phyloP scores from a whole-genome alignment of 1,140 invertebrate genomes.

The Thrips palmi region DNA sequence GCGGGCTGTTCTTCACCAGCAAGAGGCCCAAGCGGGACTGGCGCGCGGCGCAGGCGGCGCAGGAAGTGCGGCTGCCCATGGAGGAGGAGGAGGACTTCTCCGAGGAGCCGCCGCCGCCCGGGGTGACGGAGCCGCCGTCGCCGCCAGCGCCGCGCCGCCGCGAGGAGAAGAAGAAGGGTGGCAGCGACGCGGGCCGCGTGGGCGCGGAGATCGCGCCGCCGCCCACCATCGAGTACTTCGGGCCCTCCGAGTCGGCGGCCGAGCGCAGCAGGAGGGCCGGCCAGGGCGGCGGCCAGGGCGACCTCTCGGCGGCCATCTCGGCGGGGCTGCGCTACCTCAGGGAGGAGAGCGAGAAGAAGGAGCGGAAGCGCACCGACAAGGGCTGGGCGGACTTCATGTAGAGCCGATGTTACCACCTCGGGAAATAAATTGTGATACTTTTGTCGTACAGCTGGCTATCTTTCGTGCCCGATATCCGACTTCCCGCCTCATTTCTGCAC shows the following conservation, averaged over 20 bases:
- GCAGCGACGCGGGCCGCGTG: conserved; percentile 1
- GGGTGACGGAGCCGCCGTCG: background rate
- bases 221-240: conserved; percentile 38
- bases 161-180: conserved; percentile 14
- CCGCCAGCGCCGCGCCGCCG: background rate
- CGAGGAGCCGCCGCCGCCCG: background rate
- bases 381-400: too few species aligned
- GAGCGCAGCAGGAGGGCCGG: background rate
- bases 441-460: too few species aligned
- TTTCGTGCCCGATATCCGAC: too few species aligned
- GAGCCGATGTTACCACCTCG: too few species aligned
- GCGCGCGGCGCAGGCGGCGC: background rate
- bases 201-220: conserved; percentile 40
- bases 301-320: conserved; percentile 36
- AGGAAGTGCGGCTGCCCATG: background rate
- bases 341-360: conserved; percentile 32
- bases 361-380: too few species aligned
- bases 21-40: conserved; percentile 1
- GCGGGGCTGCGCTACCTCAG: conserved; percentile 48
- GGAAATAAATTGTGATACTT: too few species aligned
- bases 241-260: too few species aligned
- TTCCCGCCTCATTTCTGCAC: too few species aligned
- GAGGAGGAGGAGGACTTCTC: background rate
- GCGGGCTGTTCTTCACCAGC: conserved; percentile 3
- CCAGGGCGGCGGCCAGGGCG: conserved; percentile 6